Percentiles rank a stretch among this genome's conserved stretches.
Evolutionary conservation across 2,888 invertebrate genomes (phyloP).

Genomic region (Metallyticus violacea): DNA sequence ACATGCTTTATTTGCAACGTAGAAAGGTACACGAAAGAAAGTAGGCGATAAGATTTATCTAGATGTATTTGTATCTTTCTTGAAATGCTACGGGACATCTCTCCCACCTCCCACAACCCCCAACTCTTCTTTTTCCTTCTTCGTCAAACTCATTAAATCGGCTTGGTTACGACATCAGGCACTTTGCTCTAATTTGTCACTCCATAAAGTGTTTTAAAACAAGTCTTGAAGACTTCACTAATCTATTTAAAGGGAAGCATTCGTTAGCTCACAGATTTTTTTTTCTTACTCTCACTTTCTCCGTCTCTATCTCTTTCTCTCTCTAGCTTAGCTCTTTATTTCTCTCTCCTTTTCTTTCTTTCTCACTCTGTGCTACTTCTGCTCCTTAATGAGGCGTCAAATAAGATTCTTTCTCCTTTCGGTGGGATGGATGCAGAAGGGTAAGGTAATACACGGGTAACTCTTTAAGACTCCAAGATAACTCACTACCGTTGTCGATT

Average conservation of each 20-base stretch:
- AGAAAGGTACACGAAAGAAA: not conserved
- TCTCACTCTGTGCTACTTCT: conserved; percentile 3
- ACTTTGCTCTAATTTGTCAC: conserved; percentile 30
- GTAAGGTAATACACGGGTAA: not conserved
- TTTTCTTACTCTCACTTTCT: not conserved
- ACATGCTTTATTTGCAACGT: no score
- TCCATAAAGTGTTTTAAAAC: conserved; percentile 29
- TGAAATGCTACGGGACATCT: not conserved
- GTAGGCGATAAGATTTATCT: not conserved
- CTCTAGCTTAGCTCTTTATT: not conserved
- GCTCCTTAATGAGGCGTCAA: conserved; percentile 28
- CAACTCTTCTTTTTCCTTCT: conserved; percentile 7
- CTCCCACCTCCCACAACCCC: no score
- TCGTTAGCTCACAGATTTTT: conserved; percentile 14
- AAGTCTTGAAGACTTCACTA: conserved; percentile 28
- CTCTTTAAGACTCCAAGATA: conserved; percentile 7
- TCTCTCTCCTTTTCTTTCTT: not conserved
- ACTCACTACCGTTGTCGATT: conserved; percentile 12
- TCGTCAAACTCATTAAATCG: conserved; percentile 18
- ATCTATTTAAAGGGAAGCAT: conserved; percentile 28
- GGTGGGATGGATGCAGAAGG: not conserved
- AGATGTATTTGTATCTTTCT: not conserved
- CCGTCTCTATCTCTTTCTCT: not conserved
- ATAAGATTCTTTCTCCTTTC: conserved; percentile 23
- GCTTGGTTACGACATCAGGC: conserved; percentile 15